Percentiles rank a stretch among this genome's conserved stretches.
Conservation (phyloP, 2,888 invertebrate species). For the Ophion obscuratus region DNA sequence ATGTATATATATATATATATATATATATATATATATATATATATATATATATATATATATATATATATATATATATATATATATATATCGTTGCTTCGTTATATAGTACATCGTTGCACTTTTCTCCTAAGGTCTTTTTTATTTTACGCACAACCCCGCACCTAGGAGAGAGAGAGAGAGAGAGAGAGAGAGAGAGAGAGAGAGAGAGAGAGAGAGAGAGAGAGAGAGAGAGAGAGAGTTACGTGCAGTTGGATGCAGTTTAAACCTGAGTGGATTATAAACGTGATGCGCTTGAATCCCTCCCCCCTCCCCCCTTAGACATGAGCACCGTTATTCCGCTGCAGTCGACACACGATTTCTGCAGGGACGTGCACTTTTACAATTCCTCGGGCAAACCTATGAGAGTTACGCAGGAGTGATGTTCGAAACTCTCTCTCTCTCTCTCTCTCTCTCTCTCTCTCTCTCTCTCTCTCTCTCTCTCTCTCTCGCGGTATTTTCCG, state of each 20-base stretch:
- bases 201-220: constrained; percentile 22
- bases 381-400: constrained; percentile 57
- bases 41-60: too few relatives aligned
- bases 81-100: constrained; percentile 17
- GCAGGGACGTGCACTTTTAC: constrained; percentile 75
- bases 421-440: neutral
- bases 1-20: neutral
- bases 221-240: constrained; percentile 52
- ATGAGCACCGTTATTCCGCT: constrained; percentile 80
- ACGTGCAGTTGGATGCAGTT: constrained; percentile 77
- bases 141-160: constrained; percentile 35
- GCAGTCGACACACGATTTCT: constrained; percentile 80
- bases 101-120: constrained; percentile 29
- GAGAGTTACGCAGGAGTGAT: constrained; percentile 33
- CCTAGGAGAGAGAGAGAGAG: constrained; percentile 25
- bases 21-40: too few relatives aligned
- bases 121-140: constrained; percentile 21
- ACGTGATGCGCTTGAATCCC: constrained; percentile 73
- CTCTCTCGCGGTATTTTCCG: constrained; percentile 29
- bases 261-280: constrained; percentile 80
- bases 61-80: too few relatives aligned
- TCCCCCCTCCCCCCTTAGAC: constrained; percentile 10
- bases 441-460: constrained; percentile 37
- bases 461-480: constrained; percentile 25
- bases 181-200: neutral